Evolutionary conservation across 2,888 invertebrate species (phyloP), one percentile per base, ranked within the genome.

Genomic region (Limnephilus auricula): DNA sequence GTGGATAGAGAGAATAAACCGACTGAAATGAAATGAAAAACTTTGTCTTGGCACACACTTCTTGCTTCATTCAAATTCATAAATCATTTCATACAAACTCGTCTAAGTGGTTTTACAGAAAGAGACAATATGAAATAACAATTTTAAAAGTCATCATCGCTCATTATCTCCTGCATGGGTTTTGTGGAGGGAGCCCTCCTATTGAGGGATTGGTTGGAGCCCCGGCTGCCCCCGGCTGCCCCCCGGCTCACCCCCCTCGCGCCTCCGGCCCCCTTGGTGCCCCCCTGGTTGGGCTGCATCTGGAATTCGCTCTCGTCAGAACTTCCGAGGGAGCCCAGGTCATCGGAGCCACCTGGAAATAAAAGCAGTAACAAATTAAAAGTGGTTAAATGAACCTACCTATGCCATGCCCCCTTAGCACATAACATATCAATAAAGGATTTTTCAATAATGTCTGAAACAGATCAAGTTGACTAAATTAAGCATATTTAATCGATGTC

Each of bases 131-230:
- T 65, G 32, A 18, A 50, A 31, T 32, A 50, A 65, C 30, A 13
- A n/a, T n/a, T 84, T 94, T 94, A 96, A 94, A 96, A 96, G 94
- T 96, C 96, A 92, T 96, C 95, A 94, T 96, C 96, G 94, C 95
- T 95, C 93, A 95, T 95, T 31, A 92, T 91, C 30, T 93, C 92
- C 88, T 93, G 93, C 78, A 94, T 91, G 3, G 92, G 92, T 50
- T 92, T 93, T 18, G 93, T 91, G 45, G 92, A 92, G 12, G 93
- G 93, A 12, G 93, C 92, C 84, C 93, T 91, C 82, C 91, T 92
- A 87, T 87, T 92, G 90, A 93, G 83, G 91, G 93, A 92, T 87
- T 93, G 92, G 86, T 92, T 92, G 65, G 91, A 92, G 84, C 90
- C 92, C 87, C 80, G 89, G 92, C 86, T 80, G 89, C 89, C 92